These are phyloP conservation scores for Coregonus clupeaformis DNA, from an alignment of 2,113 vertebrate species.

Conservation along the genomic window DNA sequence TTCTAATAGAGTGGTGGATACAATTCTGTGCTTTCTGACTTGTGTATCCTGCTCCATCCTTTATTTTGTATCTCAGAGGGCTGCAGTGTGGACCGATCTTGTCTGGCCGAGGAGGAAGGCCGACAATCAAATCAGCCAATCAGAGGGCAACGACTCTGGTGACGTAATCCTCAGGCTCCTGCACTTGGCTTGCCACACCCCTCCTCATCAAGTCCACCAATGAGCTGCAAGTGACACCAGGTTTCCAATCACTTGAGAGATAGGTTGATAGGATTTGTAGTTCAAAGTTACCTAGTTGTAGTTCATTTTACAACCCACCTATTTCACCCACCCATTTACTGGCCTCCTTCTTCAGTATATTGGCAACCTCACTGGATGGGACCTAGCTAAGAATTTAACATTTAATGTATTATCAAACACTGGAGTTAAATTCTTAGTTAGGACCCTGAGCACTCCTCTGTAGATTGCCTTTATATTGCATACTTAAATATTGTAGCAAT, in stretches of 20 bases:
- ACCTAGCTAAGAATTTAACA: no score
- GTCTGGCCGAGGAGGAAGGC: no score
- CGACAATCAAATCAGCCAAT: slow-evolving; percentile 47
- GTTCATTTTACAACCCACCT: no score
- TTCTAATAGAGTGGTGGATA: neutral
- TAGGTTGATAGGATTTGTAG: slow-evolving; percentile 31
- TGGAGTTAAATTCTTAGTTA: no score
- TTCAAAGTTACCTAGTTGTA: slow-evolving; percentile 36
- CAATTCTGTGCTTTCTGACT: neutral
- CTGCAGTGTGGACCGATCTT: no score
- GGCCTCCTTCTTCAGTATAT: slow-evolving; percentile 25
- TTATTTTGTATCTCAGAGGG: no score
- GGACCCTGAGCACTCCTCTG: slow-evolving; percentile 27
- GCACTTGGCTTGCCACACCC: slow-evolving; percentile 55
- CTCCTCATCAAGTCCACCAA: slow-evolving; percentile 62
- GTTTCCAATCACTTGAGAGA: slow-evolving; percentile 9
- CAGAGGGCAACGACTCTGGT: slow-evolving; percentile 48
- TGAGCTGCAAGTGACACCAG: slow-evolving; percentile 40
- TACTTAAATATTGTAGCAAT: slow-evolving; percentile 52
- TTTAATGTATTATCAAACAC: no score
- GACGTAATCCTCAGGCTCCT: slow-evolving; percentile 70
- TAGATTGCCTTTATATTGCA: slow-evolving; percentile 56
- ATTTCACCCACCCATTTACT: neutral
- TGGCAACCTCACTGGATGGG: slow-evolving; percentile 4
- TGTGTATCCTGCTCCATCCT: no score